phyloP scores from a whole-genome alignment of 2,888 invertebrate species.

The Itoplectis maculator region DNA sequence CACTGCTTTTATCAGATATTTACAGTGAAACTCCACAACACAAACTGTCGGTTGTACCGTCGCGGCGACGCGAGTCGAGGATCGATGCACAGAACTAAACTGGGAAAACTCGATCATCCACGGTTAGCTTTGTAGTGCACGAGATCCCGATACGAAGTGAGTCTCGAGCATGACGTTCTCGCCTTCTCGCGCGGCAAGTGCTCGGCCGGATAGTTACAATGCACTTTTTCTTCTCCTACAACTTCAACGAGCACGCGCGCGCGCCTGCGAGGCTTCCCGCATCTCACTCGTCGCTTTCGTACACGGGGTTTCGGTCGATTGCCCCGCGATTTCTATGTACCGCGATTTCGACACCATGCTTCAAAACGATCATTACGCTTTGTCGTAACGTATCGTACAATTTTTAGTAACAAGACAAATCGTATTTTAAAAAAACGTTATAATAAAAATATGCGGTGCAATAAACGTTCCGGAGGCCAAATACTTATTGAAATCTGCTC shows the following conservation, averaged over 20 bases:
- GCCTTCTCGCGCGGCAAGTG: slow-evolving; percentile 20
- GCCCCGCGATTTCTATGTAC: slow-evolving; percentile 38
- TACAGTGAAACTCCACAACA: slow-evolving; percentile 22
- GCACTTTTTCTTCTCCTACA: slow-evolving; percentile 48
- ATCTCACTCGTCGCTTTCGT: slow-evolving; percentile 30
- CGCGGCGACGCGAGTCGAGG: slow-evolving; percentile 54
- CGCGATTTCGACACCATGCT: not conserved
- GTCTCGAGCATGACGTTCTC: slow-evolving; percentile 67
- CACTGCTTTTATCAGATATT: not conserved
- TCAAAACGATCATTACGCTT: not conserved
- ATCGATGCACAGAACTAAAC: slow-evolving; percentile 76
- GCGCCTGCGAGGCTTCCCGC: not conserved
- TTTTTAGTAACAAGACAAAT: no score
- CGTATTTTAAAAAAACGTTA: no score
- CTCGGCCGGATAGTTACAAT: slow-evolving; percentile 16
- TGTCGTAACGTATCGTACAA: not conserved
- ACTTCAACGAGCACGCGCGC: not conserved
- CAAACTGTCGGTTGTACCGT: slow-evolving; percentile 4
- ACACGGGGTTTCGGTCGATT: slow-evolving; percentile 24
- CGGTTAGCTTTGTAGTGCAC: slow-evolving; percentile 62
- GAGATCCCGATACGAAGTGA: slow-evolving; percentile 47
- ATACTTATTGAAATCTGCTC: no score
- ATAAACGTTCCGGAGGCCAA: no score
- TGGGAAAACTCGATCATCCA: slow-evolving; percentile 75
- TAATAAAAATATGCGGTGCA: no score